Base-by-base conservation (phyloP, 2,888 invertebrate species). In the Charanyca ferruginea region DNA sequence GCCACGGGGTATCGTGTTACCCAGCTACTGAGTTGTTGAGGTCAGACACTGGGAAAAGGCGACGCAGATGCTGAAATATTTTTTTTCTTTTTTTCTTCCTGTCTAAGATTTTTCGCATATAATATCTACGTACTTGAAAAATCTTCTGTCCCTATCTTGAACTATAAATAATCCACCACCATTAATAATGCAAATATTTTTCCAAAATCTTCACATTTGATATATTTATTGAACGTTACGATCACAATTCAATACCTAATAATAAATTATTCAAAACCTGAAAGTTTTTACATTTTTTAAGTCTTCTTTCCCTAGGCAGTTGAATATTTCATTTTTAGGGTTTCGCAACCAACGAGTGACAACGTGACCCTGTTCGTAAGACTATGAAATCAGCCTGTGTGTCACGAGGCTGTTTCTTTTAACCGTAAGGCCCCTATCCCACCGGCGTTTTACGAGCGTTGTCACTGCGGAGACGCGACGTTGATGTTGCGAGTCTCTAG, bases 231-330 rank as follows among this genome's bases (percentile, higher is more conserved):
- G 3, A 23, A 32, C 57, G 53, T 63, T 48, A 38, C 20, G 13
- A 72, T 54, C 45, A 25, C 66, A 44, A 65, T 77, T 67, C 67
- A 79, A 55, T 67, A 44, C 44, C 8, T 42, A 32, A 49, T 62
- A 57, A 73, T 63, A 70, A 80, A 67, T 77, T 68, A 66, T 54
- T 47, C 57, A 49, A 51, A 63, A 41, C 45, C 44, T 16, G 3
- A 67, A 76, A 70, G 49, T 77, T 79, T 69, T 41, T 59, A 45
- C 22, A 32, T 67, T 71, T 78, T 69, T 57, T 69, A 63, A 73
- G 53, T 45, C 51, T 49, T 38, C 18, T 28, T n/a, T 68, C 69
- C 66, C 64, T 64, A 16, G 69, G 54, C 63, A 48, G 51, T 18
- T 16, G 1, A 41, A 66, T 58, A 66, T 80, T 73, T 80, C 41